phyloP scores from a whole-genome alignment of 1,140 invertebrate genomes.

The Hydropsyche tenuis region DNA sequence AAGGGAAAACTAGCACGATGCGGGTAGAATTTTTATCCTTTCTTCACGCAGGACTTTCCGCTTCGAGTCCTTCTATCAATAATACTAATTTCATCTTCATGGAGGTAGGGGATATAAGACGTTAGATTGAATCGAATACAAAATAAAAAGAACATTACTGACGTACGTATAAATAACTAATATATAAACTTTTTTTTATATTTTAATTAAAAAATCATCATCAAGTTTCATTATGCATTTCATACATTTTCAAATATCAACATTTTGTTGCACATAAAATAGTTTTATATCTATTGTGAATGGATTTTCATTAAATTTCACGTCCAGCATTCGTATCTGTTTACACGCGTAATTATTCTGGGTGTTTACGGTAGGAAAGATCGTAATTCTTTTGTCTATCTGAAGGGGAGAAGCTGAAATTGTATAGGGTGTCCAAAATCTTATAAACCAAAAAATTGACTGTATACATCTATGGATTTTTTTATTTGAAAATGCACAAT shows the following conservation, averaged over 20 bases:
- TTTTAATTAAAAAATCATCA: no score
- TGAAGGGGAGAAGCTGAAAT: constrained; percentile 16
- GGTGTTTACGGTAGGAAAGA: constrained; percentile 20
- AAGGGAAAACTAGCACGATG: constrained; percentile 25
- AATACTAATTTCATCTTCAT: constrained; percentile 35
- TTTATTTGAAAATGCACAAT: no score
- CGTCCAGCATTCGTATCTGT: constrained; percentile 30
- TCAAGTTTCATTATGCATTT: no score
- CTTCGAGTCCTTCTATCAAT: constrained; percentile 36
- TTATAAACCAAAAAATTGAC: constrained; percentile 5
- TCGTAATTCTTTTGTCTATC: constrained; percentile 37
- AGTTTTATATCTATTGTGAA: no score
- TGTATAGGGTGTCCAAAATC: constrained; percentile 30
- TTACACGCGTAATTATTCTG: constrained; percentile 37
- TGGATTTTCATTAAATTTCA: background rate
- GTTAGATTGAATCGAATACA: constrained; percentile 17
- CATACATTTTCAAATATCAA: no score
- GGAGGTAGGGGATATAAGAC: constrained; percentile 19
- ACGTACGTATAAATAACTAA: background rate
- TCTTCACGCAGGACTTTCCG: constrained; percentile 39
- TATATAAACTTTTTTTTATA: no score
- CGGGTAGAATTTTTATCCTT: constrained; percentile 40
- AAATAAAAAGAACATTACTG: background rate
- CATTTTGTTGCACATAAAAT: no score
- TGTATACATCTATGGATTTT: no score